phyloP scores from a whole-genome alignment of 2,113 vertebrate species.

The Casuarius casuarius region DNA sequence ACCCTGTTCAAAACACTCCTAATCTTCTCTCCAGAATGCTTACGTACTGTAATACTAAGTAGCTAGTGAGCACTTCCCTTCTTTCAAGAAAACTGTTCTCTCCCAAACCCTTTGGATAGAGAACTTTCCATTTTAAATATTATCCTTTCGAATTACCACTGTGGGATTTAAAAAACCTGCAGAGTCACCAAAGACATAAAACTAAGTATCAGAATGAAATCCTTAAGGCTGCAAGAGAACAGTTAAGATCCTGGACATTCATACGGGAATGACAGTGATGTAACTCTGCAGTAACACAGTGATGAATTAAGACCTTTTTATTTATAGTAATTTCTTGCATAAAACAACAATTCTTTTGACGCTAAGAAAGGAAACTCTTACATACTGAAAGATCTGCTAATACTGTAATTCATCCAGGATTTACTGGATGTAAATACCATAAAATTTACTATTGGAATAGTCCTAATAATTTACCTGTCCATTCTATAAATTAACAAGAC shows the following conservation, averaged over 20 bases:
- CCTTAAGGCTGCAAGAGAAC: not conserved
- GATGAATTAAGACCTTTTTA: conserved; percentile 5
- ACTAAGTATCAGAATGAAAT: not conserved
- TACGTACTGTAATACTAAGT: not conserved
- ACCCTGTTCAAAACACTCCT: not conserved
- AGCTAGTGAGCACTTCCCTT: not conserved
- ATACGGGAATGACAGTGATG: not conserved
- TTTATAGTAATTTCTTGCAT: not conserved
- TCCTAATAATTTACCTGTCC: not conserved
- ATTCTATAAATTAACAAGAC: not conserved
- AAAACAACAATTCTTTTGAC: not conserved
- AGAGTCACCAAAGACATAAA: not conserved
- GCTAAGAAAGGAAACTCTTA: not conserved
- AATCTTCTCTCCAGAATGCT: not conserved
- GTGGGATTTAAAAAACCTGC: not conserved
- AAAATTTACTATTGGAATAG: not conserved
- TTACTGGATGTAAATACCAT: not conserved
- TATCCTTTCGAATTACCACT: not conserved
- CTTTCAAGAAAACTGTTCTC: not conserved
- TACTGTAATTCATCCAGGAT: not conserved
- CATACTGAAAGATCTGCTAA: not conserved
- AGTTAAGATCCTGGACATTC: not conserved
- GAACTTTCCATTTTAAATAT: conserved; percentile 11
- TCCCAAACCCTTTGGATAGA: not conserved
- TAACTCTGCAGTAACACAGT: not conserved